Percentiles rank a stretch among this genome's conserved stretches.
Conservation (phyloP, 2,113 vertebrate species). For the Zosterops hypoxanthus region DNA sequence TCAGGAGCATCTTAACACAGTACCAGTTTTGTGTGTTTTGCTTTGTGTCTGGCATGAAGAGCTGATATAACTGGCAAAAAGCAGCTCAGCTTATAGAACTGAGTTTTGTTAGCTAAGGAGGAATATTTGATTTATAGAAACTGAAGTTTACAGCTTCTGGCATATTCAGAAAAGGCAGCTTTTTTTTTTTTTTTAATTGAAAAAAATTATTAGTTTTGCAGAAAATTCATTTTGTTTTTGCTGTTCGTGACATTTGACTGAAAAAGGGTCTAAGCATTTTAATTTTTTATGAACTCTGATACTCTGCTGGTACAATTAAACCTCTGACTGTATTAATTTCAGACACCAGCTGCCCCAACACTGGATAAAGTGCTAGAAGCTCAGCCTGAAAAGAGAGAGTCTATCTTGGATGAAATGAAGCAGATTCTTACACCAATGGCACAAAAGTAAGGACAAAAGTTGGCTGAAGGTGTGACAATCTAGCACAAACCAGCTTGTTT, state of each 20-base stretch:
- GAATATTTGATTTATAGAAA: neutral
- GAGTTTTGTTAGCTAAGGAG: neutral
- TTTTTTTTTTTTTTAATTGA: neutral
- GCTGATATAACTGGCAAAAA: neutral
- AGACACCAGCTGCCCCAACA: conserved; percentile 85
- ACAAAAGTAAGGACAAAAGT: conserved; percentile 85
- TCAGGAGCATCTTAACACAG: neutral
- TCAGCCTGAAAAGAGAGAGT: conserved; percentile 82
- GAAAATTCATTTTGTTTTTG: neutral
- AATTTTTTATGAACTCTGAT: neutral
- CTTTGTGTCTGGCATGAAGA: neutral
- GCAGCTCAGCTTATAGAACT: neutral
- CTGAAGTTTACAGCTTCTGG: neutral
- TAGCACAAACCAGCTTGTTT: neutral
- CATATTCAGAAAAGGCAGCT: neutral
- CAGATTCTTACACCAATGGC: conserved; percentile 91
- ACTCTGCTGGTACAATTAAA: neutral
- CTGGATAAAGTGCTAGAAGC: conserved; percentile 84
- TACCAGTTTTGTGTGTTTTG: neutral
- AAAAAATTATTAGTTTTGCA: neutral
- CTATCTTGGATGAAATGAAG: conserved; percentile 95
- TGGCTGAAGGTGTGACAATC: neutral
- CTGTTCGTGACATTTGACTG: neutral
- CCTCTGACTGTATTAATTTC: neutral
- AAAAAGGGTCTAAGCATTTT: neutral